Base-by-base conservation (phyloP, 2,797 vertebrate genomes). In the Neosalanx taihuensis region DNA sequence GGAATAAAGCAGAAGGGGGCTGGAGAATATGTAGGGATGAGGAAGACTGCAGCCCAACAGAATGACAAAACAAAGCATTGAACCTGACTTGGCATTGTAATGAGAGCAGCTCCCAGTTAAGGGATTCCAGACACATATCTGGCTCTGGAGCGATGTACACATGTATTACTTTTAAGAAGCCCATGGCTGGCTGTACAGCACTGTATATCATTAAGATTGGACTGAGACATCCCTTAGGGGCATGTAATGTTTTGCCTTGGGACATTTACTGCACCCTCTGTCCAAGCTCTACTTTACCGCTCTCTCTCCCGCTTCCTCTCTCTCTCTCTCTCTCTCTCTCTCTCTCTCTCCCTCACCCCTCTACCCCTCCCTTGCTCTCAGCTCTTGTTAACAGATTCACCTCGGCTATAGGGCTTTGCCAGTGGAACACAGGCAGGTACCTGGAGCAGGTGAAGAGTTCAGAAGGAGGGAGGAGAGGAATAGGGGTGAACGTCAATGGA, bases 61-160 rank as follows among this genome's bases (percentile, higher is more conserved):
- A 64, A 70, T 68, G 59, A 51, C 41, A n/a, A 71, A 73, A 67
- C 63, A 71, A 67, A 64, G 67, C 20, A 4, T 41, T 6, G 18
- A 46, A 49, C 72, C 57, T 70, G 69, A 74, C 60, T 49, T 49
- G 60, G 72, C 69, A 76, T 53, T 59, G 60, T 74, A 74, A 76
- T 70, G 61, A 71, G 67, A 64, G 4, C 29, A 33, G 18, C 63
- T 67, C 30, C 58, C 56, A 5, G 3, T 58, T n/a, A 6, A n/a
- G 63, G 33, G 30, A 23, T 57, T 68, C 17, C 6, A 53, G 64
- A 5, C 41, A 46, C 41, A 46, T 46, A 13, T 2, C 41, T 46
- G 41, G 41, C 41, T 46, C 41, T 46, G 41, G 10, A 46, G 9
- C 41, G 41, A 46, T 46, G 7, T 46, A 60, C 26, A 60, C 58